These are phyloP conservation scores for Anguilla megastoma DNA, from an alignment of 2,797 vertebrate species.

Conservation along the genomic window DNA sequence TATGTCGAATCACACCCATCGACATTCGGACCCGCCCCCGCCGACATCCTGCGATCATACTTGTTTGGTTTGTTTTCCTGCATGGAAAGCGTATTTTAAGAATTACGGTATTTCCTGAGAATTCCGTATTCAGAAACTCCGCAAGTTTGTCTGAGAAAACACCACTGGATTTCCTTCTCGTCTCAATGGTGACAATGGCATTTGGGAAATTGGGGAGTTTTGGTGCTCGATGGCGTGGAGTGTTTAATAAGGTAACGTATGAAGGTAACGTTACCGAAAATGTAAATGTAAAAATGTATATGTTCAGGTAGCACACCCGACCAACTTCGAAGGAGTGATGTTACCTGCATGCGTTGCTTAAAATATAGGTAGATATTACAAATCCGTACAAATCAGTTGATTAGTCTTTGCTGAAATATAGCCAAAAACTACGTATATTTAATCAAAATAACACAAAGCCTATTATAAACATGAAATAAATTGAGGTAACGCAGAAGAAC, in stretches of 20 bases:
- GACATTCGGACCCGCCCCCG: no score
- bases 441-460: background rate
- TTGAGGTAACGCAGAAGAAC: background rate
- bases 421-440: background rate
- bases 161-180: background rate
- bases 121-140: background rate
- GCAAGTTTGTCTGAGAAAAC: background rate
- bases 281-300: background rate
- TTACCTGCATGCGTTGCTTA: background rate
- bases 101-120: constrained; percentile 11
- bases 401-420: background rate
- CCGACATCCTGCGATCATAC: no score
- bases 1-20: no score
- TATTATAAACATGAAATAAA: background rate
- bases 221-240: constrained; percentile 33
- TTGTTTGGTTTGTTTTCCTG: background rate
- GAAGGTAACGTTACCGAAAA: constrained; percentile 40
- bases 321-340: background rate
- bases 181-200: constrained; percentile 46
- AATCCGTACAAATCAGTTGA: background rate
- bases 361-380: background rate
- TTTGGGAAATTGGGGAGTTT: constrained; percentile 19
- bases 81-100: background rate
- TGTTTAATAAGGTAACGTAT: constrained; percentile 38
- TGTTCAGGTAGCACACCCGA: background rate